Conservation (phyloP, 2,113 vertebrate genomes). For the Mesoclemmys tuberculata region DNA sequence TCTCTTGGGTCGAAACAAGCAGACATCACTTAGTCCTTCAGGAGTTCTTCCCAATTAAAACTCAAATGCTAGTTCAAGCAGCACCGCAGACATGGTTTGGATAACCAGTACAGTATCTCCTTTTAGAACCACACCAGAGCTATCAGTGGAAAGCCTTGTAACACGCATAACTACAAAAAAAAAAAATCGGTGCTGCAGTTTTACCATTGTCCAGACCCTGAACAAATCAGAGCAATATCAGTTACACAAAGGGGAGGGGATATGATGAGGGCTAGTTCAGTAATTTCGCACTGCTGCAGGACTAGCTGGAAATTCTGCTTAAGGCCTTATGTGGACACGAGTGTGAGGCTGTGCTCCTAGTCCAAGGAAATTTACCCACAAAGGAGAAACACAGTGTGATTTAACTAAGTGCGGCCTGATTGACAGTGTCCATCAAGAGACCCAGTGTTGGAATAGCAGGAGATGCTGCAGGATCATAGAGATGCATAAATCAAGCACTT, state of each 20-base stretch:
- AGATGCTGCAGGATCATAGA: not conserved
- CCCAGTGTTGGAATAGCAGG: not conserved
- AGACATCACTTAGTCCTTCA: not conserved
- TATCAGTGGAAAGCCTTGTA: not conserved
- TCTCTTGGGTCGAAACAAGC: not conserved
- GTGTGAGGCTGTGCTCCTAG: not conserved
- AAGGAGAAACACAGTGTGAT: accelerated
- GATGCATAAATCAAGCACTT: not conserved
- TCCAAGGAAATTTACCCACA: not conserved
- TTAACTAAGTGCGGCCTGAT: not conserved
- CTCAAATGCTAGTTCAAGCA: not conserved
- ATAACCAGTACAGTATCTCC: not conserved
- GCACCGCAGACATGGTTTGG: accelerated
- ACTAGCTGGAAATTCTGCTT: not conserved
- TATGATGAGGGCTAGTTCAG: not conserved
- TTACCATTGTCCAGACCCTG: accelerated
- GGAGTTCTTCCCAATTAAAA: not conserved
- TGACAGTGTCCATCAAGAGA: not conserved
- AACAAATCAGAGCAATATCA: not conserved
- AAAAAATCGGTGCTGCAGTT: not conserved
- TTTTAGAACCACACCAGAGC: not conserved
- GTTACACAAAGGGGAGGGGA: not conserved
- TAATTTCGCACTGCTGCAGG: not conserved
- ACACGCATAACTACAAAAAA: not conserved
- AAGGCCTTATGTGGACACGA: not conserved